A percentile compares a stretch with the other conserved stretches of the same genome.
These are phyloP conservation scores for Azorinus chamasolen DNA, from an alignment of 2,888 invertebrate genomes.

Conservation along the genomic window DNA sequence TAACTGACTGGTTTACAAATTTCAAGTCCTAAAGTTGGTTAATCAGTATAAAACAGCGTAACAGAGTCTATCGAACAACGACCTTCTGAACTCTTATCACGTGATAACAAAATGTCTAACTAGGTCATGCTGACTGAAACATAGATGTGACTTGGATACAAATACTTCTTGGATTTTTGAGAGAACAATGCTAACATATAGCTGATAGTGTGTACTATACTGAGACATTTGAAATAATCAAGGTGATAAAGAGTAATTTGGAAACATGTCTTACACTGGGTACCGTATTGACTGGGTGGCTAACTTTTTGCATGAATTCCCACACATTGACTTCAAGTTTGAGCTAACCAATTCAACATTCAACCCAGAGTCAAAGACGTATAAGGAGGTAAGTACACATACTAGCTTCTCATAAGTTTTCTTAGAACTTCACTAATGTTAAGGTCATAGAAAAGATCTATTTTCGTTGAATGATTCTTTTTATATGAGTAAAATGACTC, in stretches of 20 bases:
- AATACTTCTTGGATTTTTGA: background rate
- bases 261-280: background rate
- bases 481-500: too few species aligned
- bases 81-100: slow-evolving; percentile 42
- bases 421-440: background rate
- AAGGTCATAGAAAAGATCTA: too few species aligned
- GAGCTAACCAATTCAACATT: slow-evolving; percentile 96
- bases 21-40: too few species aligned
- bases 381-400: slow-evolving; percentile 92
- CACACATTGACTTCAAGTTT: slow-evolving; percentile 96
- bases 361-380: slow-evolving; percentile 95
- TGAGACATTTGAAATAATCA: too few species aligned
- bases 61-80: background rate
- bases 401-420: background rate
- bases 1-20: slow-evolving; percentile 55
- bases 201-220: too few species aligned
- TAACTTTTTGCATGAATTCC: slow-evolving; percentile 94
- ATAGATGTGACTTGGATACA: background rate
- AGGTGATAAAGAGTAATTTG: too few species aligned
- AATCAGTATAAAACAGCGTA: too few species aligned
- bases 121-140: slow-evolving; percentile 5
- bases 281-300: slow-evolving; percentile 88
- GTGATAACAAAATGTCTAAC: slow-evolving; percentile 67
- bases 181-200: too few species aligned
- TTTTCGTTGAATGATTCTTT: too few species aligned